Evolutionary conservation across 2,888 invertebrate species (phyloP).

Genomic region (Ophion ventricosus): DNA sequence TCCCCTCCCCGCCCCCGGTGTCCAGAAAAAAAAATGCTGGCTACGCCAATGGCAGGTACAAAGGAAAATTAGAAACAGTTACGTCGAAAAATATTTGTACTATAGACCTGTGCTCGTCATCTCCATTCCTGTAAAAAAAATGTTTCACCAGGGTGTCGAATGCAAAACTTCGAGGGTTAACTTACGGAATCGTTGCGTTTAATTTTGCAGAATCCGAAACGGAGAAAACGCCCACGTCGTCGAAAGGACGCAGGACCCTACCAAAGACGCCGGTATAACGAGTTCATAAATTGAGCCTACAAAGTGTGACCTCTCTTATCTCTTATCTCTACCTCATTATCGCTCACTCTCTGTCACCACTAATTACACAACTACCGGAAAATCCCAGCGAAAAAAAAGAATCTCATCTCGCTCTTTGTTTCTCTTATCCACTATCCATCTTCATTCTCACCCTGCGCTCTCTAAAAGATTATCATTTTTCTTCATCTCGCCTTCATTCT

Average conservation of each 20-base stretch:
- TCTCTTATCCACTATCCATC: conserved; percentile 10
- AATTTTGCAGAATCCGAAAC: conserved; percentile 90
- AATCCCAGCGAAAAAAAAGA: neutral
- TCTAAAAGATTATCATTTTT: conserved; percentile 1
- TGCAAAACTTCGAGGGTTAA: neutral
- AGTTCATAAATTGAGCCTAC: conserved; percentile 85
- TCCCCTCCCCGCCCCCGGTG: no score
- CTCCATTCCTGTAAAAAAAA: neutral
- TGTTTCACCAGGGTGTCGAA: neutral
- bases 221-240: conserved; percentile 94
- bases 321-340: conserved; percentile 70
- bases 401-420: conserved; percentile 23
- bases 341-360: conserved; percentile 26
- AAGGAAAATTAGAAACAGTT: no score
- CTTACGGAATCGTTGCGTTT: conserved; percentile 30
- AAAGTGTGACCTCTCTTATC: conserved; percentile 86
- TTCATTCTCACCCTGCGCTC: conserved; percentile 7
- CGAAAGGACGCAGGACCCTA: conserved; percentile 94
- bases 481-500: conserved; percentile 34
- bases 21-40: neutral
- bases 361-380: conserved; percentile 25
- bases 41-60: no score
- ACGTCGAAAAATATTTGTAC: neutral
- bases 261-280: conserved; percentile 98
- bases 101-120: neutral